Evolutionary conservation across 1,140 invertebrate genomes (phyloP).

Genomic region (Habropoda laboriosa): DNA sequence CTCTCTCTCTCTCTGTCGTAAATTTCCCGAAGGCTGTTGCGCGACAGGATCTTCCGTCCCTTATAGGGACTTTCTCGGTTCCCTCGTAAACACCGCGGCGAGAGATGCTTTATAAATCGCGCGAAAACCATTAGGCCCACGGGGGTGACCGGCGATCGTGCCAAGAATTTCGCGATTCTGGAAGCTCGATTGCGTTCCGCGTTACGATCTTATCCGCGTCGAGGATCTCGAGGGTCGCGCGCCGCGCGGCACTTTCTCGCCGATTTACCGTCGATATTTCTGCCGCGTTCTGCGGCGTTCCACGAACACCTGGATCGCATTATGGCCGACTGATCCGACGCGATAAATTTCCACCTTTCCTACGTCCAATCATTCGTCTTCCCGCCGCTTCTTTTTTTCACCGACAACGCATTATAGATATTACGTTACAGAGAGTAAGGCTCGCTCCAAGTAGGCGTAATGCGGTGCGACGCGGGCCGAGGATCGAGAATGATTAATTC

Average conservation of each 20-base stretch:
- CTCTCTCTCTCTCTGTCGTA: constrained; percentile 9
- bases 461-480: too few relatives aligned
- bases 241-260: constrained; percentile 21
- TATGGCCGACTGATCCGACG: neutral
- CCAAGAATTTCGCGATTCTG: constrained; percentile 37
- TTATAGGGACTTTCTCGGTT: constrained; percentile 30
- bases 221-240: constrained; percentile 35
- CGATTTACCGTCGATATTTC: constrained; percentile 9
- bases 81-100: constrained; percentile 35
- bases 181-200: constrained; percentile 42
- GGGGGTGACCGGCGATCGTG: constrained; percentile 41
- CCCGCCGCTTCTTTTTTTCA: neutral
- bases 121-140: constrained; percentile 51
- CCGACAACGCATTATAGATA: too few relatives aligned
- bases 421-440: too few relatives aligned
- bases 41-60: neutral
- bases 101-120: constrained; percentile 51
- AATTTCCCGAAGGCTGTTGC: constrained; percentile 41
- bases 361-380: neutral
- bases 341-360: neutral
- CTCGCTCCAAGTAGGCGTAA: too few relatives aligned
- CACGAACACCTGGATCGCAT: neutral
- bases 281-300: neutral
- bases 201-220: constrained; percentile 50
- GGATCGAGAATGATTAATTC: neutral